phyloP scores from a whole-genome alignment of 1,140 invertebrate species.

The Spodoptera frugiperda region DNA sequence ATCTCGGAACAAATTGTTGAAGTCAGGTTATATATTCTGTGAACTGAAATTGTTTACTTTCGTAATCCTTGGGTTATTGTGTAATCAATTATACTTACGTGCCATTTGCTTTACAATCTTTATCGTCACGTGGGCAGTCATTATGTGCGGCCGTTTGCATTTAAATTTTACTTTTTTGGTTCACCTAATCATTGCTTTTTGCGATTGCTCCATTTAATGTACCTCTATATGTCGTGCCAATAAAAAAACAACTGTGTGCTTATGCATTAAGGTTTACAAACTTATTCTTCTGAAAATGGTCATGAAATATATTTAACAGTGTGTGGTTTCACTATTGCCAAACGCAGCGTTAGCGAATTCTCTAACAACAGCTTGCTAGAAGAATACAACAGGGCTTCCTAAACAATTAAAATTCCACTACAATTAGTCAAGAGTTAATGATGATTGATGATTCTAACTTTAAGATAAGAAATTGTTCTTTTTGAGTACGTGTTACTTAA shows the following conservation, averaged over 20 bases:
- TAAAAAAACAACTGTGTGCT: no score
- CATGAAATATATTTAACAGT: no score
- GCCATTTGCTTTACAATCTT: not conserved
- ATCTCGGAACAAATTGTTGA: not conserved
- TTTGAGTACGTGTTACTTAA: not conserved
- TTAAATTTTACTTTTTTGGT: no score
- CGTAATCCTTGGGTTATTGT: not conserved
- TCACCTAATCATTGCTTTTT: no score
- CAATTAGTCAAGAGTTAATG: not conserved
- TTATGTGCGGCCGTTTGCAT: not conserved
- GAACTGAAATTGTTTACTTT: conserved; percentile 3
- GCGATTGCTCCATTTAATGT: not conserved
- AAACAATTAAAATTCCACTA: not conserved
- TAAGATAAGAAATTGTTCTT: not conserved
- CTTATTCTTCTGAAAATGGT: no score
- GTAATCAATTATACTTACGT: not conserved
- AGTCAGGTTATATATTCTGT: not conserved
- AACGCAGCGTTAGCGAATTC: no score
- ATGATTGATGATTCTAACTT: conserved; percentile 12
- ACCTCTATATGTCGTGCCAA: no score
- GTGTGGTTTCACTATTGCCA: no score
- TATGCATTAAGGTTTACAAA: no score
- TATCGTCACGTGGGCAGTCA: not conserved
- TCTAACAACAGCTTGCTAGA: not conserved
- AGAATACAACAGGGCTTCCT: not conserved